Percentiles rank a stretch among this genome's conserved stretches.
Conservation (phyloP, 1,140 invertebrate species). For the Pentalonia nigronervosa region DNA sequence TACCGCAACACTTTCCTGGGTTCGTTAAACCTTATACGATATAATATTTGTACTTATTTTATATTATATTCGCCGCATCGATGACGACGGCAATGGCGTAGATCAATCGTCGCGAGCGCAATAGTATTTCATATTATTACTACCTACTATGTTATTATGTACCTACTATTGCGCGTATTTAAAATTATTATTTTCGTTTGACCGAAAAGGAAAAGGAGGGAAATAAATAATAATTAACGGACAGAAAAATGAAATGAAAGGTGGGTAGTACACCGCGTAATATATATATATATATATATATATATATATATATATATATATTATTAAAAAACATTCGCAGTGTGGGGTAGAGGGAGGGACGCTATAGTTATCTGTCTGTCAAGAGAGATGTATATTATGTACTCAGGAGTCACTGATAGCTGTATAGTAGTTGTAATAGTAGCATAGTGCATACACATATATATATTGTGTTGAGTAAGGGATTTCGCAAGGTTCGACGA, state of each 20-base stretch:
- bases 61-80: neutral
- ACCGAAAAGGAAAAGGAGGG: neutral
- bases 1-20: neutral
- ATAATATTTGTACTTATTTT: neutral
- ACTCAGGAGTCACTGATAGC: neutral
- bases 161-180: too few species aligned
- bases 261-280: neutral
- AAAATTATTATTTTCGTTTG: neutral
- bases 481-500: constrained; percentile 44
- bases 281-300: neutral
- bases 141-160: too few species aligned
- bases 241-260: neutral
- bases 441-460: neutral
- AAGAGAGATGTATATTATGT: neutral
- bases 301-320: neutral
- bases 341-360: neutral
- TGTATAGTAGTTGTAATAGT: neutral
- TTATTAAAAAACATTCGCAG: neutral
- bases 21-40: neutral
- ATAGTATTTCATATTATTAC: neutral
- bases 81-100: neutral
- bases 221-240: neutral
- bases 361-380: neutral
- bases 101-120: neutral
- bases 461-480: constrained; percentile 26